Evolutionary conservation across 2,113 vertebrate species (phyloP), one percentile per base, ranked within the genome.

Genomic region (Butorides virescens): DNA sequence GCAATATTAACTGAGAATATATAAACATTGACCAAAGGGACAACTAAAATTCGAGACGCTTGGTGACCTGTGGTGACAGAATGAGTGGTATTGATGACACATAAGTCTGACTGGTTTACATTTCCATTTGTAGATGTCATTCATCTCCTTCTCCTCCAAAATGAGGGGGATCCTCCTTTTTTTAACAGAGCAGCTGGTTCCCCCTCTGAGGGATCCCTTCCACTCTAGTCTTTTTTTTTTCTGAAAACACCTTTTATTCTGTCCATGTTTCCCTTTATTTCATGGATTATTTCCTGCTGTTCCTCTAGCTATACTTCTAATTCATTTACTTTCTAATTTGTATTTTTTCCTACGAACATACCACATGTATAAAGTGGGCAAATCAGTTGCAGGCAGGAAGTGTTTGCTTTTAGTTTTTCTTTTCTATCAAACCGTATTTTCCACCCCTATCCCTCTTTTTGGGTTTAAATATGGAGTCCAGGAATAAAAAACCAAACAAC

Each of bases 371-470:
- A 73, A 75, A 68, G 53, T 29, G 56, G 16, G 14, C 9, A 81
- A n/a, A 15, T 29, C 11, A 8, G 36, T 16, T 81, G 21, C 9
- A 68, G 11, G 9, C n/a, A 68, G 37, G 8, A 71, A 70, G 42
- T 4, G 3, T 23, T 37, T 46, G 8, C 34, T 37, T 73, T 83
- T 53, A 26, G 7, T 29, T 87, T 72, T 77, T 56, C 25, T 76
- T 88, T 76, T 29, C 46, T 73, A 6, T 53, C 15, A 39, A 23
- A 71, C 11, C 0, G 0, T 37, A 59, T 36, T 65, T 5, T 2
- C 4, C 4, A 44, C 42, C 14, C 14, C 5, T 5, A 10, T 5
- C 50, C 32, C 12, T 10, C 20, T 52, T 86, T 75, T 39, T 19
- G 65, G 13, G 29, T 53, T 81, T 56, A 85, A 88, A n/a, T 90